phyloP scores from a whole-genome alignment of 2,888 invertebrate genomes.

The Cremastobaeus sp. region DNA sequence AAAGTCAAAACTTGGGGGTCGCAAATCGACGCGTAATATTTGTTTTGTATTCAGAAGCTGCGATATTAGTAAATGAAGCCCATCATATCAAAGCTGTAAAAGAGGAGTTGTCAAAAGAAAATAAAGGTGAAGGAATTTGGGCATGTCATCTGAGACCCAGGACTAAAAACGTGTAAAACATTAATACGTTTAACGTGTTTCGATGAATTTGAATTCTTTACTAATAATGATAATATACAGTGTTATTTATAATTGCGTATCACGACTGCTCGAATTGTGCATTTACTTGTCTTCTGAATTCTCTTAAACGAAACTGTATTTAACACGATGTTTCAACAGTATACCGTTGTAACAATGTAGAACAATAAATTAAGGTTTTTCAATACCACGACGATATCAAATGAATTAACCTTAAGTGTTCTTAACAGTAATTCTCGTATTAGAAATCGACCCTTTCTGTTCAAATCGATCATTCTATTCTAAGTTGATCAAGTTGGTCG shows the following conservation, averaged over 20 bases:
- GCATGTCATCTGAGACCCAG: constrained; percentile 42
- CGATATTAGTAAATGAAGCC: constrained; percentile 26
- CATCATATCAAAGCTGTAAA: constrained; percentile 34
- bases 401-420: constrained; percentile 25
- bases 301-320: constrained; percentile 3
- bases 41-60: constrained; percentile 47
- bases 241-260: constrained; percentile 22
- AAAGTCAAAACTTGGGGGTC: constrained; percentile 16
- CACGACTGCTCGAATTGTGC: constrained; percentile 19
- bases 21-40: constrained; percentile 11
- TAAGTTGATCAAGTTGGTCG: no score
- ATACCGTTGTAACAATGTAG: constrained; percentile 25
- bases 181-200: no score
- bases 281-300: constrained; percentile 30
- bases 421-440: background rate
- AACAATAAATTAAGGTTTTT: constrained; percentile 39
- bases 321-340: constrained; percentile 17
- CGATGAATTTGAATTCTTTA: no score
- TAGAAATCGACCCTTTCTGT: background rate
- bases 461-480: background rate
- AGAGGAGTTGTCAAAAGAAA: constrained; percentile 45
- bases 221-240: constrained; percentile 30
- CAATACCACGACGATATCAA: constrained; percentile 4
- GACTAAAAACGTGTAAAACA: constrained; percentile 51
- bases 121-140: constrained; percentile 51